These are phyloP conservation scores for Danio choprae DNA, from an alignment of 2,797 vertebrate genomes.

Conservation along the genomic window DNA sequence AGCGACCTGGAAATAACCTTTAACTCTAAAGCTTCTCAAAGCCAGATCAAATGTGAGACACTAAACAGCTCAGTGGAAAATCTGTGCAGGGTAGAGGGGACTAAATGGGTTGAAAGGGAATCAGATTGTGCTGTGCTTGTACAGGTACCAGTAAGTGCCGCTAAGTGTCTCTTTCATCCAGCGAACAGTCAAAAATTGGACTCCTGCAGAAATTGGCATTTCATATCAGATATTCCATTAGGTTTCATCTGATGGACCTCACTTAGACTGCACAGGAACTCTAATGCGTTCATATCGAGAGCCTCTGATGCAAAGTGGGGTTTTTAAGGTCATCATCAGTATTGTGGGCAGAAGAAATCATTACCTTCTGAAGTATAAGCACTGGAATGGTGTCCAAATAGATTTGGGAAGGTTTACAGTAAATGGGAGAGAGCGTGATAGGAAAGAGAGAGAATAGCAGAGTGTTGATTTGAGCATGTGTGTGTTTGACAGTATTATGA, in stretches of 20 bases:
- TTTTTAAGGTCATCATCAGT: neutral
- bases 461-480: neutral
- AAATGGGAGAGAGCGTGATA: neutral
- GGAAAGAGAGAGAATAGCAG: neutral
- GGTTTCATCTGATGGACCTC: slow-evolving; percentile 10
- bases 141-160: slow-evolving; percentile 38
- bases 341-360: neutral
- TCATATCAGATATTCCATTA: slow-evolving; percentile 34
- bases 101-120: slow-evolving; percentile 41
- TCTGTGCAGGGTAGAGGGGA: neutral
- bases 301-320: slow-evolving; percentile 13
- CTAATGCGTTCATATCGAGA: slow-evolving; percentile 5
- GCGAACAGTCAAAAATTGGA: slow-evolving; percentile 27
- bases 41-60: slow-evolving; percentile 32
- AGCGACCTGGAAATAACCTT: slow-evolving; percentile 1
- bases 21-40: slow-evolving; percentile 11
- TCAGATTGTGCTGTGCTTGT: slow-evolving; percentile 34
- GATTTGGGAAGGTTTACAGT: neutral
- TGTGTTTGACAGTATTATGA: neutral
- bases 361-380: neutral
- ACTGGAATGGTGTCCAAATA: slow-evolving; percentile 20
- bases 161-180: slow-evolving; percentile 41
- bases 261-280: neutral
- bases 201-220: slow-evolving; percentile 24
- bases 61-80: slow-evolving; percentile 32